phyloP scores from a whole-genome alignment of 2,113 vertebrate genomes.

The Pachypanchax playfairii region DNA sequence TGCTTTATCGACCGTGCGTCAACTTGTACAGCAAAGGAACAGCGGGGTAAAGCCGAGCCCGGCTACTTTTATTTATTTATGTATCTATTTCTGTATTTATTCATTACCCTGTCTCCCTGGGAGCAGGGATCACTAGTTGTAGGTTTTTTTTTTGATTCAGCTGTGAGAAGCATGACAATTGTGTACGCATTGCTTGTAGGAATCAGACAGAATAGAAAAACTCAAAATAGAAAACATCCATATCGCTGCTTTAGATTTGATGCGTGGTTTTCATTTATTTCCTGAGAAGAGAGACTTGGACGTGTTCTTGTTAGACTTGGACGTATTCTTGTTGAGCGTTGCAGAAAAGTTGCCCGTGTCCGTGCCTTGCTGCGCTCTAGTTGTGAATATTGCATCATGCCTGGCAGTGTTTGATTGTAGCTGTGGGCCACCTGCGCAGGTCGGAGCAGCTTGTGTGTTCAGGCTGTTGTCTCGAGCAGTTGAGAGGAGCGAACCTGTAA shows the following conservation, averaged over 20 bases:
- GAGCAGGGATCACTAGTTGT: slow-evolving; percentile 45
- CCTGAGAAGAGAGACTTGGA: not conserved
- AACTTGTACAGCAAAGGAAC: slow-evolving; percentile 48
- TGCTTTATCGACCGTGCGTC: slow-evolving; percentile 68
- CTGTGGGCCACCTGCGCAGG: slow-evolving; percentile 44
- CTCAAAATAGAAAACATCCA: slow-evolving; percentile 16
- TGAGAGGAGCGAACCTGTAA: slow-evolving; percentile 44
- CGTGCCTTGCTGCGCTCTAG: slow-evolving; percentile 5
- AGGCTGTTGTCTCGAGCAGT: slow-evolving; percentile 44
- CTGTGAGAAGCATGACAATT: slow-evolving; percentile 68
- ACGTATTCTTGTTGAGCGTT: not conserved
- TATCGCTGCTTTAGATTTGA: slow-evolving; percentile 33
- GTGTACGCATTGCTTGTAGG: slow-evolving; percentile 26
- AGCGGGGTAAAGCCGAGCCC: slow-evolving; percentile 56
- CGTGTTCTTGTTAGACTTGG: not conserved
- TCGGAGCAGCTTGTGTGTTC: slow-evolving; percentile 38
- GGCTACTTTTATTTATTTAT: slow-evolving; percentile 74
- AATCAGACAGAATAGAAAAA: slow-evolving; percentile 43
- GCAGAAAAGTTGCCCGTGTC: slow-evolving; percentile 6
- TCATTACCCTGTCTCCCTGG: slow-evolving; percentile 60
- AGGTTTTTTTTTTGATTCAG: slow-evolving; percentile 46
- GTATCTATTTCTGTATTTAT: slow-evolving; percentile 77
- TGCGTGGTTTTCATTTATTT: slow-evolving; percentile 1
- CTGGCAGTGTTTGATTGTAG: slow-evolving; percentile 33
- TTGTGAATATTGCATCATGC: slow-evolving; percentile 56